Percentiles rank a stretch among this genome's conserved stretches.
Evolutionary conservation across 2,113 vertebrate species (phyloP).

Genomic region (Hoplias malabaricus): DNA sequence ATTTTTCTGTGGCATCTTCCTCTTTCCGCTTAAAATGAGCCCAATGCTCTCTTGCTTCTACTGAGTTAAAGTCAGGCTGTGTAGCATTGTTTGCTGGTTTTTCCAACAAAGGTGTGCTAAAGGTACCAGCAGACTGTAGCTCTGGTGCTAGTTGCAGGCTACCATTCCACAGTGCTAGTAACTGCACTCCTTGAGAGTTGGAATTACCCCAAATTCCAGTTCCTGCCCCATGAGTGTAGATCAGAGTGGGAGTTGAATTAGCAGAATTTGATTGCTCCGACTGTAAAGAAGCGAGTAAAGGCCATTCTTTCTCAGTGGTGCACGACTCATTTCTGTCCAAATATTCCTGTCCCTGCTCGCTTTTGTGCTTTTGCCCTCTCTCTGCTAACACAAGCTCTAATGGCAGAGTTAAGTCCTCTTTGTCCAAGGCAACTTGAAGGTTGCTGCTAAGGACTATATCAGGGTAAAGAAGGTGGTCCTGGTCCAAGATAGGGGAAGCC

Average conservation of each 20-base stretch:
- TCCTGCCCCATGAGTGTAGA: conserved; percentile 34
- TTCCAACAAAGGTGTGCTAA: neutral
- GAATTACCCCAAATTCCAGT: neutral
- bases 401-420: conserved; percentile 41
- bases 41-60: neutral
- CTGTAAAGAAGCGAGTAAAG: conserved; percentile 44
- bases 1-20: neutral
- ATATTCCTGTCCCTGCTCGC: conserved; percentile 15
- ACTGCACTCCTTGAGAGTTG: conserved; percentile 1
- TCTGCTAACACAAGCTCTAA: conserved; percentile 26
- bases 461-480: conserved; percentile 69
- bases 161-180: neutral
- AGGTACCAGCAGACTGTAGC: neutral
- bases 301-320: conserved; percentile 44
- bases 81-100: neutral
- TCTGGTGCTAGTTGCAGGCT: neutral
- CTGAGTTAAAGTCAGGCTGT: neutral
- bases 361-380: conserved; percentile 22
- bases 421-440: conserved; percentile 53
- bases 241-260: neutral
- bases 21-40: conserved; percentile 20
- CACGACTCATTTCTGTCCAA: conserved; percentile 21
- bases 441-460: conserved; percentile 75
- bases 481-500: conserved; percentile 67
- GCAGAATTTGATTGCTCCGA: neutral